Conservation (phyloP, 2,797 vertebrate species). For the Gallinago nigripennis region DNA sequence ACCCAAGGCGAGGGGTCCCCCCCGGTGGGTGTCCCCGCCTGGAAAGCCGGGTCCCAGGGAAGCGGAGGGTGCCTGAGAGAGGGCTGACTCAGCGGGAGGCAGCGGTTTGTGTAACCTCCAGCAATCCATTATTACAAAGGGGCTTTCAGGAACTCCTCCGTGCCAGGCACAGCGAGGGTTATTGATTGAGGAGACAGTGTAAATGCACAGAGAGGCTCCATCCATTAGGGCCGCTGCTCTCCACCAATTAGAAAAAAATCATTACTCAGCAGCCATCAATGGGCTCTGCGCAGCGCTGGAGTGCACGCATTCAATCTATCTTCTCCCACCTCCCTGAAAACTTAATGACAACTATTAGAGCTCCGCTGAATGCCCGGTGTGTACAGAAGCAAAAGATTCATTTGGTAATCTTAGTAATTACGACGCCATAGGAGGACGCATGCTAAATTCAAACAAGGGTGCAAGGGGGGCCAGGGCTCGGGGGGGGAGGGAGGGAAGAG, state of each 20-base stretch:
- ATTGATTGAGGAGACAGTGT: conserved; percentile 84
- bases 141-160: conserved; percentile 79
- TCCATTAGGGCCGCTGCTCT: conserved; percentile 83
- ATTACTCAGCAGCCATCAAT: conserved; percentile 83
- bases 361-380: conserved; percentile 79
- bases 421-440: conserved; percentile 49
- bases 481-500: neutral
- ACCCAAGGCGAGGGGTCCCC: neutral
- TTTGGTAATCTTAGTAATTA: conserved; percentile 82
- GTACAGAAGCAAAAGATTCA: conserved; percentile 81
- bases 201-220: conserved; percentile 79
- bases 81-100: conserved; percentile 71
- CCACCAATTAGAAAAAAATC: conserved; percentile 86
- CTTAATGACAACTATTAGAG: conserved; percentile 86
- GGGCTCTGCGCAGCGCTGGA: conserved; percentile 75
- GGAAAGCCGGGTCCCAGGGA: conserved; percentile 46
- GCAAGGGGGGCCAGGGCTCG: conserved; percentile 16
- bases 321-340: conserved; percentile 79
- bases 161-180: conserved; percentile 76
- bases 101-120: conserved; percentile 70
- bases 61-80: conserved; percentile 45
- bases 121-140: conserved; percentile 81
- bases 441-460: conserved; percentile 65
- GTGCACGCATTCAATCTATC: conserved; percentile 75
- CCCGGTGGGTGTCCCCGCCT: conserved; percentile 24